phyloP scores from a whole-genome alignment of 2,797 vertebrate species.

The Dendrocincla fuliginosa region DNA sequence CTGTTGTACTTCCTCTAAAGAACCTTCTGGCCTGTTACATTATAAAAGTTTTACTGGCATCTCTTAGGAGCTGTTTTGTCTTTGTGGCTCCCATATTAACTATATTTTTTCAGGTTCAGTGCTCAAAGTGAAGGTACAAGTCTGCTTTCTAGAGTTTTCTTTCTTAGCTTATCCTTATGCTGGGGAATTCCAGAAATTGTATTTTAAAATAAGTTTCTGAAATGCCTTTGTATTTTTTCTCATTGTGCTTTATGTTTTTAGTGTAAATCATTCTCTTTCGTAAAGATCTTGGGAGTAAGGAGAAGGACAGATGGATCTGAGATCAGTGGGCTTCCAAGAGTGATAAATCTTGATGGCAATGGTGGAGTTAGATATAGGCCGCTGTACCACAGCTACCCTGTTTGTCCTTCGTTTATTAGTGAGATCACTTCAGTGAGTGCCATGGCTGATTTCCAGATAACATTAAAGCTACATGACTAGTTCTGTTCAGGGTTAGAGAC shows the following conservation, averaged over 20 bases:
- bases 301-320: background rate
- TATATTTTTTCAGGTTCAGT: background rate
- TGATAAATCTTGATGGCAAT: background rate
- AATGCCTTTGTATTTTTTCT: background rate
- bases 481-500: background rate
- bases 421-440: background rate
- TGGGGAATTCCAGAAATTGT: background rate
- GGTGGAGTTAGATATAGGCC: background rate
- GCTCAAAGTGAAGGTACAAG: background rate
- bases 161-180: background rate
- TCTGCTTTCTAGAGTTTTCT: background rate
- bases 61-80: background rate
- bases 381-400: background rate
- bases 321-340: background rate
- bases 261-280: background rate
- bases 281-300: background rate
- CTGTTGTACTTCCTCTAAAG: background rate
- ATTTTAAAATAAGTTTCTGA: background rate
- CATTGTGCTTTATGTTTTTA: background rate
- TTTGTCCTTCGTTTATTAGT: background rate
- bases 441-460: background rate
- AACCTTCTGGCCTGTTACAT: background rate
- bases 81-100: background rate
- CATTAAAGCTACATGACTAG: fast-evolving
- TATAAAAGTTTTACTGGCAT: background rate